Evolutionary conservation across 2,797 vertebrate genomes (phyloP), one percentile per base, ranked within the genome.

Genomic region (Rhinatrema bivittatum): DNA sequence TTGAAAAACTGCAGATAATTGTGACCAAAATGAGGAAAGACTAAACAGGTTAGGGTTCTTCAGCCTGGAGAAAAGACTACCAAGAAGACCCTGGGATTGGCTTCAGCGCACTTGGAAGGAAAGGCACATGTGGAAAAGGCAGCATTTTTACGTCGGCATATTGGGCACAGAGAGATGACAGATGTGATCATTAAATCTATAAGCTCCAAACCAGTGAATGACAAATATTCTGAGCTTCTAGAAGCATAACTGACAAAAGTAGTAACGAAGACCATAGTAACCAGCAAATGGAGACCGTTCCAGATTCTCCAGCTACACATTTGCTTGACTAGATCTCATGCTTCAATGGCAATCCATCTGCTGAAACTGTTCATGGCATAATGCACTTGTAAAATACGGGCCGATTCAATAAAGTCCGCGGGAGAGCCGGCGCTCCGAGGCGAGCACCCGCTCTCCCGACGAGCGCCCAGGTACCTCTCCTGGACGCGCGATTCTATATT

Each of bases 241-340:
- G 71, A 70, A 42, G 65, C 56, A 25, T 39, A 60, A 1, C 69
- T 16, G 79, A 74, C 21, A 76, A 60, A 7, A 14, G 33, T 2
- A 58, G 30, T 7, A 76, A 74, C 29, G 59, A 62, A 2, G 62
- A 68, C 28, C 67, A 49, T 10, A 60, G 56, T 13, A 67, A 71
- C 25, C 76, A 78, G 5, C 43, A 26, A 2, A 5, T 39, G 3
- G 71, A 57, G 7, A 32, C 54, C 3, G 42, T 74, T 15, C 87
- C 85, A 0, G 93, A 96, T 44, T 96, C 94, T 0, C 91, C 94
- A 2, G 96, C 93, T 16, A 97, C 97, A 51, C 91, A 94, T 68
- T 86, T 98, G 30, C 94, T 94, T 0, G 94, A 98, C 42, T 91
- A 98, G 81, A 97, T 98, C 50, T 93, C 94, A 4, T 99, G 99